Conservation (phyloP, 2,113 vertebrate genomes). For the Meriones unguiculatus region DNA sequence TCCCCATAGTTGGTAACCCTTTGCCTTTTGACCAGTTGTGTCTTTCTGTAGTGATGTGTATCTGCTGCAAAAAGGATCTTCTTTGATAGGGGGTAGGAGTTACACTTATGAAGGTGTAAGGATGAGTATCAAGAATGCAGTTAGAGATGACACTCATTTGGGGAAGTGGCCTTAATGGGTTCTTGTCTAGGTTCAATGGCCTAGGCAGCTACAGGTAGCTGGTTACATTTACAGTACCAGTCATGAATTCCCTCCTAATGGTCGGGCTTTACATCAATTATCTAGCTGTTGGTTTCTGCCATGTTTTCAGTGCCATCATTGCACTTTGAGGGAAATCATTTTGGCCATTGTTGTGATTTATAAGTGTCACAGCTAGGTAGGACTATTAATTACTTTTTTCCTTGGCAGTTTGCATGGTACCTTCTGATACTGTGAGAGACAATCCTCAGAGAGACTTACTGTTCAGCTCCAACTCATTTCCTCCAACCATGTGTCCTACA, state of each 20-base stretch:
- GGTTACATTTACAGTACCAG: neutral
- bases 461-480: neutral
- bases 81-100: neutral
- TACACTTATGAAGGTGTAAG: neutral
- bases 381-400: neutral
- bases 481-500: neutral
- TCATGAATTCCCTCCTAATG: neutral
- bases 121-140: neutral
- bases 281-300: neutral
- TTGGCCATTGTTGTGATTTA: neutral
- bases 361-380: neutral
- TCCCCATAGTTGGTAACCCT: too few relatives aligned
- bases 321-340: neutral
- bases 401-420: neutral
- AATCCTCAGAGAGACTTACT: neutral
- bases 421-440: neutral
- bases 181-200: neutral
- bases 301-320: neutral
- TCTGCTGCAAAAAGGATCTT: neutral
- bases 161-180: neutral
- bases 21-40: neutral
- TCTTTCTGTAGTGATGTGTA: too few relatives aligned
- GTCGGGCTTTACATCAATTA: neutral
- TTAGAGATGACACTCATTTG: neutral
- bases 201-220: neutral